Conservation (phyloP, 2,797 vertebrate genomes). For the Hoplostethus atlanticus region DNA sequence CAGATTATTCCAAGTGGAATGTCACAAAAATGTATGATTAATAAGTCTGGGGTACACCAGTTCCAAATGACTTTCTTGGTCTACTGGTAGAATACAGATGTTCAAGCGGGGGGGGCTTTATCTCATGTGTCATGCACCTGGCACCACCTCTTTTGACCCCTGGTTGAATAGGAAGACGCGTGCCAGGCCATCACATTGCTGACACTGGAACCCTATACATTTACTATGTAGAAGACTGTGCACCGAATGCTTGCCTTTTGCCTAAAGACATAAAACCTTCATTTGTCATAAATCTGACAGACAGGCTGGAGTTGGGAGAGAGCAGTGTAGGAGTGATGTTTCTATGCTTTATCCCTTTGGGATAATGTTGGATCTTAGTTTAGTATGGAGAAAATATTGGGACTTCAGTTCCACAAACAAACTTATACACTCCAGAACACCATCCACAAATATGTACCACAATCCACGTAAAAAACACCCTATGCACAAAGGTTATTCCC, state of each 20-base stretch:
- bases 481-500: too few species aligned
- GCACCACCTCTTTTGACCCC: too few species aligned
- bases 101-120: too few species aligned
- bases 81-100: not conserved
- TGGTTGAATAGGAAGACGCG: not conserved
- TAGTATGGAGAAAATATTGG: too few species aligned
- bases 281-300: constrained; percentile 42
- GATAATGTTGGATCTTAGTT: not conserved
- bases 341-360: constrained; percentile 1
- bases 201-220: constrained; percentile 27
- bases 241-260: constrained; percentile 28
- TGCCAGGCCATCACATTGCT: constrained; percentile 13
- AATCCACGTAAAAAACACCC: too few species aligned
- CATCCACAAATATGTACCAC: too few species aligned
- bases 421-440: too few species aligned
- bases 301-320: constrained; percentile 25
- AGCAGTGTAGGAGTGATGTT: constrained; percentile 10
- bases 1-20: not conserved
- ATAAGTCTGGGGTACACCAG: not conserved
- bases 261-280: constrained; percentile 37
- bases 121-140: too few species aligned
- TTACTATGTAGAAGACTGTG: constrained; percentile 30
- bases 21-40: not conserved
- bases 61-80: too few species aligned
- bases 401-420: too few species aligned